Evolutionary conservation across 2,113 vertebrate species (phyloP), one percentile per base, ranked within the genome.

Genomic region (Phylloscopus trochilus): DNA sequence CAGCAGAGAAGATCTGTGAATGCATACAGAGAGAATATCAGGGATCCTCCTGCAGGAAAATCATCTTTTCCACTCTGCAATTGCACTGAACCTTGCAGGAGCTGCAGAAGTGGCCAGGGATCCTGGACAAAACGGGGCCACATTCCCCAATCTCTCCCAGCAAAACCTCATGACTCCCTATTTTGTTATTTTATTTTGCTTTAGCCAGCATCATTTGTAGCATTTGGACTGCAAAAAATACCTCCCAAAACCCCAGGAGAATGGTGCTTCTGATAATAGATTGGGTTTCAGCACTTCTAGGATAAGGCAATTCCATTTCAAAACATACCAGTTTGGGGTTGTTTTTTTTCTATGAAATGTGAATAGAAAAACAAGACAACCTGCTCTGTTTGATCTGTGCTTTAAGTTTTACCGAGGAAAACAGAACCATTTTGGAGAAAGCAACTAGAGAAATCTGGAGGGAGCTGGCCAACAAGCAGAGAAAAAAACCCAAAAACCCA

Each of bases 81-180:
- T 51, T 44, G 11, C 33, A 13, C 24, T 33, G n/a, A 26, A 39
- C 46, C 39, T 55, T 67, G 67, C n/a, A 58, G 49, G 52, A 73
- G 9, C 37, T 66, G 59, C 59, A 2, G 3, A 30, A 67, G 8
- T 24, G 56, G 68, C 35, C 39, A 11, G 17, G 37, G 24, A 44
- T 75, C 35, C 60, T 43, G 43, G 35, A 12, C 4, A 78, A 85
- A 76, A 23, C 28, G 49, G 15, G 53, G 13, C 2, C 2, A 53
- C 1, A 0, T 80, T 77, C 33, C 31, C 51, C 17, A 15, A 0
- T n/a, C 55, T 73, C 22, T 24, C 35, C 67, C 17, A 11, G 19
- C 23, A 72, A 86, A 83, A 58, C 6, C 20, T 41, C 49, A 4
- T 20, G 15, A n/a, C 15, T 92, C 41, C 4, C 19, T 31, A 2